Evolutionary conservation across 1,140 invertebrate genomes (phyloP).

Genomic region (Odontomachus brunneus): DNA sequence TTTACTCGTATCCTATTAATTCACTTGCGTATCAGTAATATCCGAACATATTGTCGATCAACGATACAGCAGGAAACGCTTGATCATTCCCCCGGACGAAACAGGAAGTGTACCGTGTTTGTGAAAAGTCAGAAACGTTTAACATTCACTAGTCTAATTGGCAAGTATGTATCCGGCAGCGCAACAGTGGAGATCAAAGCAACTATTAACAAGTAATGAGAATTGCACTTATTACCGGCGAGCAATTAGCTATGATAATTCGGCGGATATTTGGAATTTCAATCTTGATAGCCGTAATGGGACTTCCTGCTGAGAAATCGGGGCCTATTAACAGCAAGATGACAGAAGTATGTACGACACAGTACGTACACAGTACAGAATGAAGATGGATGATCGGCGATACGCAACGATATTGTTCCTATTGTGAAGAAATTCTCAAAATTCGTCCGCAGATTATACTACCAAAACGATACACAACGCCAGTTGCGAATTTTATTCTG

Average conservation of each 20-base stretch:
- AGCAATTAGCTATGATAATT: conserved; percentile 55
- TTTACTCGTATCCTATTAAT: background rate
- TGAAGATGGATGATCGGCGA: background rate
- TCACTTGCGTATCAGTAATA: background rate
- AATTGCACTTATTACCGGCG: conserved; percentile 40
- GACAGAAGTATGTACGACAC: conserved; percentile 24
- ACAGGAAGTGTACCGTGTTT: conserved; percentile 12
- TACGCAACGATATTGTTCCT: background rate
- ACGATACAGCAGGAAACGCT: background rate
- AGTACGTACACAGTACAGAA: no score
- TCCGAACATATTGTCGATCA: background rate
- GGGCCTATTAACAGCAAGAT: conserved; percentile 25
- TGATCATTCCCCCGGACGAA: background rate
- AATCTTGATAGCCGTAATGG: conserved; percentile 50
- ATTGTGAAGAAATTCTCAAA: no score
- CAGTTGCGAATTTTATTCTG: background rate
- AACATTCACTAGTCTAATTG: conserved; percentile 51
- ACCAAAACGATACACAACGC: no score
- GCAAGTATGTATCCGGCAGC: conserved; percentile 42
- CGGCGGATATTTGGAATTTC: conserved; percentile 52
- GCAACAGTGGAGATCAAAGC: conserved; percentile 28
- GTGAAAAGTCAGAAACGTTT: conserved; percentile 45
- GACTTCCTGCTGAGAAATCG: conserved; percentile 47
- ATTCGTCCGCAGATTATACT: no score
- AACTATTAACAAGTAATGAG: conserved; percentile 55